phyloP scores from a whole-genome alignment of 2,888 invertebrate genomes.

The Lacanobia wlatinum region DNA sequence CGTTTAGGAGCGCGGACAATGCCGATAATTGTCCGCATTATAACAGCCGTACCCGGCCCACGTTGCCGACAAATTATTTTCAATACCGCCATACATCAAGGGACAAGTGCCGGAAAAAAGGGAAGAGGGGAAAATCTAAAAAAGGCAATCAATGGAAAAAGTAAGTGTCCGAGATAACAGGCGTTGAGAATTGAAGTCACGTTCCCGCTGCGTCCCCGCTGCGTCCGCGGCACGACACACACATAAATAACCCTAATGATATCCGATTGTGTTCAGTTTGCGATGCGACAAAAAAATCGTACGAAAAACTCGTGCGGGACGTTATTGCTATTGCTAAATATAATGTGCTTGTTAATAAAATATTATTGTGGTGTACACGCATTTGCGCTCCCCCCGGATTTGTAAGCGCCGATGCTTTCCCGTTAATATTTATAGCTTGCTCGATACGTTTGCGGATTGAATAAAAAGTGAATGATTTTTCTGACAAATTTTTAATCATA shows the following conservation, averaged over 20 bases:
- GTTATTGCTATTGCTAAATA: conserved; percentile 66
- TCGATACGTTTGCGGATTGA: conserved; percentile 50
- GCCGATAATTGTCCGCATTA: conserved; percentile 61
- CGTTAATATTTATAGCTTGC: conserved; percentile 62
- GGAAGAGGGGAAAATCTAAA: conserved; percentile 63
- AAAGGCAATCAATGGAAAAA: conserved; percentile 74
- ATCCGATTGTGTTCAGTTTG: conserved; percentile 83
- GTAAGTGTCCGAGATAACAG: conserved; percentile 74
- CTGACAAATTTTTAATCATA: conserved; percentile 15
- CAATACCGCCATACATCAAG: conserved; percentile 65
- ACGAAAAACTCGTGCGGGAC: conserved; percentile 61
- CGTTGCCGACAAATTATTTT: conserved; percentile 62
- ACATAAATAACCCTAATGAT: conserved; percentile 89
- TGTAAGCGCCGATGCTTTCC: conserved; percentile 59
- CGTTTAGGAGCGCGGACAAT: conserved; percentile 49
- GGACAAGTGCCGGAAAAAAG: conserved; percentile 57
- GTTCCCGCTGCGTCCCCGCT: conserved; percentile 76
- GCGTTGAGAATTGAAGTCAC: conserved; percentile 80
- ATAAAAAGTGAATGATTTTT: conserved; percentile 51
- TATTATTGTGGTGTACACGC: conserved; percentile 59
- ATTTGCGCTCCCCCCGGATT: conserved; percentile 55
- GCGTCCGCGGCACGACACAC: conserved; percentile 81
- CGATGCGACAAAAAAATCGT: conserved; percentile 69
- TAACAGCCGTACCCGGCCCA: conserved; percentile 38
- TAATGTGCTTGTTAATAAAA: conserved; percentile 67